These are phyloP conservation scores for Tautogolabrus adspersus DNA, from an alignment of 2,113 vertebrate genomes.

Conservation along the genomic window DNA sequence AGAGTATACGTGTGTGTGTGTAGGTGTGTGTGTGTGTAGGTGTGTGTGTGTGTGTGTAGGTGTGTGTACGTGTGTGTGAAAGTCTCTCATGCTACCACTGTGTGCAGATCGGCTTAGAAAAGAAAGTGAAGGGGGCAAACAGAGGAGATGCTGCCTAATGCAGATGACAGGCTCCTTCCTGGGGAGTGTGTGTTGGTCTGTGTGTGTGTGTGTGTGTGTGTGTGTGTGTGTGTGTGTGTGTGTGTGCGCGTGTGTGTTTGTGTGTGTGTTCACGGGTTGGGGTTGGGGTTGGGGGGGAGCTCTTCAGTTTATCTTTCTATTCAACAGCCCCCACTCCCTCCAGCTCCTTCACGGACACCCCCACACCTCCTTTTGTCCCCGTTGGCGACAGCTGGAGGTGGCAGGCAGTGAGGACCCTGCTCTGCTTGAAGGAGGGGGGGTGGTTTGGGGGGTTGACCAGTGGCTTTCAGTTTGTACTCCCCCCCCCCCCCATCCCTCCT, in stretches of 20 bases:
- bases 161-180: constrained; percentile 80
- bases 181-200: constrained; percentile 21
- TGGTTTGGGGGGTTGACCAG: background rate
- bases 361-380: constrained; percentile 79
- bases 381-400: constrained; percentile 84
- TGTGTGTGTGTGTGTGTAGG: no score
- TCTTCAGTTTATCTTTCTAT: constrained; percentile 81
- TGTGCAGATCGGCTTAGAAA: constrained; percentile 36
- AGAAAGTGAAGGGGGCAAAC: constrained; percentile 11
- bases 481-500: background rate
- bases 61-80: constrained; percentile 4
- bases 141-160: constrained; percentile 77
- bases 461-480: constrained; percentile 35
- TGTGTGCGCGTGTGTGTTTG: background rate
- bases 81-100: background rate
- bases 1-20: background rate
- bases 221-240: constrained; percentile 12
- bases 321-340: constrained; percentile 65
- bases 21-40: no score
- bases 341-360: constrained; percentile 68
- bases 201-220: background rate
- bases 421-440: constrained; percentile 14
- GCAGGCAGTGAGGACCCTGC: constrained; percentile 63
- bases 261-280: background rate
- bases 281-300: constrained; percentile 7